Conservation (phyloP, 2,797 vertebrate genomes). For the Botia kubotai region DNA sequence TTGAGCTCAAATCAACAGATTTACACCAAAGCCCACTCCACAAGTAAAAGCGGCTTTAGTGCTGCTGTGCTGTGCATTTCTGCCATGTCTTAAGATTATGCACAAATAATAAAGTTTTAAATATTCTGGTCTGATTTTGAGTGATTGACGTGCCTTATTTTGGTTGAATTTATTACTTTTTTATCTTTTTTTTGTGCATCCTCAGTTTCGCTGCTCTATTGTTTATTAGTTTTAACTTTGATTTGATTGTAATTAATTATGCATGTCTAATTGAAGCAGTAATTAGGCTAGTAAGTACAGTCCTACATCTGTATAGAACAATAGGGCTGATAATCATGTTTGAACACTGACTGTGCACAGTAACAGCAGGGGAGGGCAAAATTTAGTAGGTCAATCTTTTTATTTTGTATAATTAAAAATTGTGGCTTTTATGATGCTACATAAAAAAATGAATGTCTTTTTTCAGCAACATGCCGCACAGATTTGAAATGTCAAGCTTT, state of each 20-base stretch:
- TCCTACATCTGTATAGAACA: conserved; percentile 48
- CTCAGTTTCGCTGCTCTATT: conserved; percentile 23
- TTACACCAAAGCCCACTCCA: neutral
- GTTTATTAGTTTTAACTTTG: conserved; percentile 56
- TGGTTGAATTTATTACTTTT: neutral
- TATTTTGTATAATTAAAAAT: neutral
- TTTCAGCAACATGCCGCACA: too few relatives aligned
- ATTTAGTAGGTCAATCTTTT: neutral
- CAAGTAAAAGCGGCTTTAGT: too few relatives aligned
- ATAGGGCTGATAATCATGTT: conserved; percentile 58
- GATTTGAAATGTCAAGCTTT: too few relatives aligned
- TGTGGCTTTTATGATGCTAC: too few relatives aligned
- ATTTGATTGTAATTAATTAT: conserved; percentile 53
- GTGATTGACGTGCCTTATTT: conserved; percentile 25
- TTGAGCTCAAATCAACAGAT: conserved; percentile 10
- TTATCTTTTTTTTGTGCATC: conserved; percentile 17
- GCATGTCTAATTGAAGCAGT: conserved; percentile 52
- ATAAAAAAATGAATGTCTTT: too few relatives aligned
- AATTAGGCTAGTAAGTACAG: conserved; percentile 54
- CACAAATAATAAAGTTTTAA: conserved; percentile 2
- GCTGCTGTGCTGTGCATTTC: neutral
- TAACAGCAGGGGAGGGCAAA: conserved; percentile 40
- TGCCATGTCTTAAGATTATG: conserved; percentile 11
- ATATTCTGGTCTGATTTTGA: neutral
- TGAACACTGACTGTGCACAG: conserved; percentile 55